These are phyloP conservation scores for Danio choprae DNA, from an alignment of 2,797 vertebrate species.

Conservation along the genomic window DNA sequence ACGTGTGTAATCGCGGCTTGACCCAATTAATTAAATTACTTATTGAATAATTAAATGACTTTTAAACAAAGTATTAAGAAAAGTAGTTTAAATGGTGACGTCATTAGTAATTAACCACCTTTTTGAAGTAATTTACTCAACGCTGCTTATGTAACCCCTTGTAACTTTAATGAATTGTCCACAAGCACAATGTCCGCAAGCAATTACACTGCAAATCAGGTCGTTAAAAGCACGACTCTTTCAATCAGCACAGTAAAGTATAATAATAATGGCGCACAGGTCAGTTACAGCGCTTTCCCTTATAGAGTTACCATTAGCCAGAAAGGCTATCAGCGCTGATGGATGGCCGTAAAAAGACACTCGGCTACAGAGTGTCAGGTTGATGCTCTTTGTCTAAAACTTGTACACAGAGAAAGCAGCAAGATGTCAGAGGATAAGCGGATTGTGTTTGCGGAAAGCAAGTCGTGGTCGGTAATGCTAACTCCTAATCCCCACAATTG, in stretches of 20 bases:
- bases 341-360: slow-evolving; percentile 36
- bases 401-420: slow-evolving; percentile 43
- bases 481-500: not conserved
- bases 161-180: slow-evolving; percentile 1
- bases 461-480: slow-evolving; percentile 26
- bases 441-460: slow-evolving; percentile 43
- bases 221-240: slow-evolving; percentile 15
- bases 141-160: not conserved
- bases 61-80: no score
- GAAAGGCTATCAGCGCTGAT: slow-evolving; percentile 25
- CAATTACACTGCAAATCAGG: slow-evolving; percentile 18
- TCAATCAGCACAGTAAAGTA: slow-evolving; percentile 34
- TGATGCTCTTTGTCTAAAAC: slow-evolving; percentile 44
- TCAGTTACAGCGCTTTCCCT: slow-evolving; percentile 45
- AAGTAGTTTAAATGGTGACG: no score
- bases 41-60: no score
- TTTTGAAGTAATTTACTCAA: no score
- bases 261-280: not conserved
- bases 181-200: slow-evolving; percentile 1
- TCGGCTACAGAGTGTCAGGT: slow-evolving; percentile 34
- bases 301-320: slow-evolving; percentile 47
- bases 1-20: no score
- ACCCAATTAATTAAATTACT: no score
- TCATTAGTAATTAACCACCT: no score
- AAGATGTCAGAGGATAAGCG: slow-evolving; percentile 53